Evolutionary conservation across 2,888 invertebrate species (phyloP).

Genomic region (Periphyllus acericola): DNA sequence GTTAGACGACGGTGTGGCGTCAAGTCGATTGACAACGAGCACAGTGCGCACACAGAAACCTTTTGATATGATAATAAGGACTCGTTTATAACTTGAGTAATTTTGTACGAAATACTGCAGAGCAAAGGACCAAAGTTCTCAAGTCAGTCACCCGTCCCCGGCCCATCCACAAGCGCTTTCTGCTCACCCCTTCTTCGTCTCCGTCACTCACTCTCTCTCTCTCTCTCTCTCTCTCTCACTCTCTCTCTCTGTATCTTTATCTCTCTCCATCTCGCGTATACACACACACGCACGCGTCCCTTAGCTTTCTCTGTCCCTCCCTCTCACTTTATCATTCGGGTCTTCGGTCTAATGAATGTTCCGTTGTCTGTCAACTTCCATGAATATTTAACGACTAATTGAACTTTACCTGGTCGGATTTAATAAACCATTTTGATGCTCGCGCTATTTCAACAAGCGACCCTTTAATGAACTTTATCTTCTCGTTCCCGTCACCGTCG

Average conservation of each 20-base stretch:
- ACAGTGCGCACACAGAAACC: constrained; percentile 36
- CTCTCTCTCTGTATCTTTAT: background rate
- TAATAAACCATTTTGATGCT: constrained; percentile 61
- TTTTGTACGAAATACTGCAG: constrained; percentile 41
- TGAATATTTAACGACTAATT: constrained; percentile 62
- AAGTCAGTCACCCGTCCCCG: constrained; percentile 37
- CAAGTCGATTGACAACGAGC: constrained; percentile 31
- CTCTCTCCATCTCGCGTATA: background rate
- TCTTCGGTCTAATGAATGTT: constrained; percentile 56
- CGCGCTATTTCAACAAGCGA: constrained; percentile 43
- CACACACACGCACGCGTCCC: background rate
- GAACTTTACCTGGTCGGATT: constrained; percentile 62
- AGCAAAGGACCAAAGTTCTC: constrained; percentile 55
- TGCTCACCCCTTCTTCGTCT: too few relatives aligned
- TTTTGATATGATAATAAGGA: constrained; percentile 62
- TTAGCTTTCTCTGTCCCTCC: background rate
- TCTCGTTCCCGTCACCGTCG: background rate
- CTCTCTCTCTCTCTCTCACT: background rate
- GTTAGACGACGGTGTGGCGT: constrained; percentile 7
- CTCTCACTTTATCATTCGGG: background rate
- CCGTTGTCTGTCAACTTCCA: constrained; percentile 60
- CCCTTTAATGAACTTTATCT: constrained; percentile 61
- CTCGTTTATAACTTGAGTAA: constrained; percentile 59
- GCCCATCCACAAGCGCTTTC: background rate
- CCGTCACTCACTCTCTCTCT: background rate